Percentiles rank a stretch among this genome's conserved stretches.
phyloP scores from a whole-genome alignment of 2,888 invertebrate species.

The Aphodius sticticus region DNA sequence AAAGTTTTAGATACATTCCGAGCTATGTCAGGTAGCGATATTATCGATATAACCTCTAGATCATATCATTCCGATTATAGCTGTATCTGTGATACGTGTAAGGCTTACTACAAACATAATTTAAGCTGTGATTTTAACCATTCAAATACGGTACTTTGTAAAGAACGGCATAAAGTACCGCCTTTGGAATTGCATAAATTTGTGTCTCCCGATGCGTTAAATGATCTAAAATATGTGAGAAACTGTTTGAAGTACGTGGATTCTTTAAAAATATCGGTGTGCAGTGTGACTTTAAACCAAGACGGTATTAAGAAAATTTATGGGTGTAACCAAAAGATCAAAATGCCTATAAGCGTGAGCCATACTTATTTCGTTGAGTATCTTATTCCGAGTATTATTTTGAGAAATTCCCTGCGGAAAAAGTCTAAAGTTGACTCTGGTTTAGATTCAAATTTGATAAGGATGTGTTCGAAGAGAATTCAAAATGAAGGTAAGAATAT shows the following conservation, averaged over 20 bases:
- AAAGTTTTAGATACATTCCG: constrained; percentile 58
- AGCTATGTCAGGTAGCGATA: constrained; percentile 56
- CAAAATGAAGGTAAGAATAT: constrained; percentile 55
- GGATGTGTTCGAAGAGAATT: constrained; percentile 58
- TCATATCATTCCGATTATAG: constrained; percentile 43
- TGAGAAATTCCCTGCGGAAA: constrained; percentile 45
- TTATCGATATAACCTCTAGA: constrained; percentile 52
- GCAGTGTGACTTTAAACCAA: constrained; percentile 58
- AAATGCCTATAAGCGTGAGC: constrained; percentile 43
- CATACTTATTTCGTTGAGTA: constrained; percentile 62
- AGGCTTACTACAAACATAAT: constrained; percentile 48
- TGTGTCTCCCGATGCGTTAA: neutral
- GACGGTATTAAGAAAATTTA: constrained; percentile 55
- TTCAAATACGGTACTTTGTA: constrained; percentile 28
- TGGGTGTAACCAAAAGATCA: constrained; percentile 36
- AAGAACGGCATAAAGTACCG: constrained; percentile 32
- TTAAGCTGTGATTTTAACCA: constrained; percentile 38
- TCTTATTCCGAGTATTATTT: constrained; percentile 54
- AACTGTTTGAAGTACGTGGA: constrained; percentile 55
- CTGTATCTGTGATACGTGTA: constrained; percentile 55
- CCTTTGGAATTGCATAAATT: constrained; percentile 38
- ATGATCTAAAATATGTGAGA: constrained; percentile 8
- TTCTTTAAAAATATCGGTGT: constrained; percentile 59
- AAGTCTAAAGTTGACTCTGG: constrained; percentile 56
- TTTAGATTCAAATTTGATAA: constrained; percentile 54